Conservation (phyloP, 2,888 invertebrate species). For the Strigamia transsilvanica region DNA sequence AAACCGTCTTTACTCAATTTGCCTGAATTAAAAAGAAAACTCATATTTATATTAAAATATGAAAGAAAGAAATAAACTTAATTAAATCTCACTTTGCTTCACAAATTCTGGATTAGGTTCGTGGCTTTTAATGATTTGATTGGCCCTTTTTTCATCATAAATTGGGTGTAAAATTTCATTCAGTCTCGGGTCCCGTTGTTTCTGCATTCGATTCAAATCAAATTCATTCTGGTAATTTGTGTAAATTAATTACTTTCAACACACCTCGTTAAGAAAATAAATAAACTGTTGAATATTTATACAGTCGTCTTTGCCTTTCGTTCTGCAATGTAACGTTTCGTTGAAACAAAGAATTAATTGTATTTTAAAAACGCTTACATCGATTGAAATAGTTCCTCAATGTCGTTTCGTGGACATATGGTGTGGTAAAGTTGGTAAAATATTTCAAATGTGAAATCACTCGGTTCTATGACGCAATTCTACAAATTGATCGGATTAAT, state of each 20-base stretch:
- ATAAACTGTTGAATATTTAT: conserved; percentile 88
- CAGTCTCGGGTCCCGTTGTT: conserved; percentile 95
- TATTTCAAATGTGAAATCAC: conserved; percentile 96
- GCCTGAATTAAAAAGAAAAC: conserved; percentile 67
- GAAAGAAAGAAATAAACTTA: not conserved
- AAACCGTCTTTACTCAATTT: conserved; percentile 93
- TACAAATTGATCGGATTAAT: conserved; percentile 62
- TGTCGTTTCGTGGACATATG: conserved; percentile 98
- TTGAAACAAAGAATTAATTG: not conserved
- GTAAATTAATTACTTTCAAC: not conserved
- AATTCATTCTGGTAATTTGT: not conserved
- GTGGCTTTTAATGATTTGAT: conserved; percentile 92
- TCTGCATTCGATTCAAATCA: conserved; percentile 65
- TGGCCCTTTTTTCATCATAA: conserved; percentile 91
- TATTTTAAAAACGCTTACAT: conserved; percentile 76
- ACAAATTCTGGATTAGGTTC: conserved; percentile 83
- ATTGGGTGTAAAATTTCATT: conserved; percentile 98
- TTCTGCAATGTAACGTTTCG: conserved; percentile 69
- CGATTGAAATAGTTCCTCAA: conserved; percentile 94
- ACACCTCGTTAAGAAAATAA: conserved; percentile 85
- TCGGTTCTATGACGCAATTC: conserved; percentile 93
- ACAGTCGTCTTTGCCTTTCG: conserved; percentile 86
- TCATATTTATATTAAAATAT: not conserved
- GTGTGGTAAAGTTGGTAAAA: conserved; percentile 98
- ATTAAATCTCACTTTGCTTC: conserved; percentile 70